Conservation (phyloP, 2,113 vertebrate genomes). For the Myotis brandtii region DNA sequence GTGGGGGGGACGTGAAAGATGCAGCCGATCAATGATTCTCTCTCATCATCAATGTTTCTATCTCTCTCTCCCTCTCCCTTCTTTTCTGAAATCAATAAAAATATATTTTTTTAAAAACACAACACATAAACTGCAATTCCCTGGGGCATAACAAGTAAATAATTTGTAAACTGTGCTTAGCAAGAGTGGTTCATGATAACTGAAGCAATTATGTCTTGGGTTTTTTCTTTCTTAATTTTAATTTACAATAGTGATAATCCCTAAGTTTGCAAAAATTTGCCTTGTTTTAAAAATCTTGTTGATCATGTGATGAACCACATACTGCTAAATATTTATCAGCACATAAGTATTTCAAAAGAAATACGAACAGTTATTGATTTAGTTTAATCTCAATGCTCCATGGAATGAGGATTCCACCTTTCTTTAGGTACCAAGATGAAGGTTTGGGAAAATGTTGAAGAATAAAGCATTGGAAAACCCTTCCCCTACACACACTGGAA, state of each 20-base stretch:
- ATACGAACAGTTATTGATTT: conserved; percentile 68
- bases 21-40: no score
- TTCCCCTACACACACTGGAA: background rate
- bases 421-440: conserved; percentile 23
- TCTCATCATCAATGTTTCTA: no score
- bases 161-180: conserved; percentile 56
- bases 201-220: conserved; percentile 32
- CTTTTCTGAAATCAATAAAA: no score
- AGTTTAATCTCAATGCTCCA: conserved; percentile 48
- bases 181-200: conserved; percentile 59
- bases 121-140: conserved; percentile 22
- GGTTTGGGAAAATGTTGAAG: background rate
- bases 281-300: conserved; percentile 60
- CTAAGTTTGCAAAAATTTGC: conserved; percentile 26
- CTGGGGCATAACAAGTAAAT: conserved; percentile 53
- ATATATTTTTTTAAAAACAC: no score
- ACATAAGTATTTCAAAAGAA: conserved; percentile 79
- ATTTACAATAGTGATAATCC: conserved; percentile 30
- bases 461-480: conserved; percentile 5
- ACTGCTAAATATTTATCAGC: conserved; percentile 79
- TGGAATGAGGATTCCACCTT: conserved; percentile 35
- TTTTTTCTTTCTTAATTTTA: conserved; percentile 60
- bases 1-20: fast-evolving
- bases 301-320: conserved; percentile 46
- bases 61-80: no score